Base-by-base conservation (phyloP, 2,113 vertebrate genomes). In the Sturnira hondurensis region DNA sequence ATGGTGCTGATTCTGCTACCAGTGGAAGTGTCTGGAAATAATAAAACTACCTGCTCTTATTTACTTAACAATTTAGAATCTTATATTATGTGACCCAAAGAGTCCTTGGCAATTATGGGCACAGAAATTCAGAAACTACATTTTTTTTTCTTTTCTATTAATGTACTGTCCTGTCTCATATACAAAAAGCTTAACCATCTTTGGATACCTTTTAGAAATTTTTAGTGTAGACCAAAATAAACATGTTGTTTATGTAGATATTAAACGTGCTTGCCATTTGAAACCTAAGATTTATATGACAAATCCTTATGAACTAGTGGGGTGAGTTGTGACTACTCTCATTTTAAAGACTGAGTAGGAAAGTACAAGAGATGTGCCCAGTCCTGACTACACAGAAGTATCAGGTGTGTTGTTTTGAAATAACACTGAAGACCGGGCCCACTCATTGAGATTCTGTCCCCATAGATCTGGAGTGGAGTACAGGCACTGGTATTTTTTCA, bases 11-110 rank as follows among this genome's bases (percentile, higher is more conserved):
- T 31, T 89, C 68, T 81, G 36, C 92, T 61, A 58, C 58, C 26
- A 38, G 2, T 33, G 43, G 33, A 78, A 67, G 13, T 73, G 17
- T 47, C 15, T 84, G 22, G 41, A 84, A 92, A 89, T 24, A 70
- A 52, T 52, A 41, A 92, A 47, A 73, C 26, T 41, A 3, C 61
- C 68, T 61, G 67, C 31, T 76, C 36, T 90, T 16, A 0, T 73
- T 36, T 70, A 58, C 89, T 87, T 87, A 90, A 93, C 91, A 89
- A 13, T 82, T 81, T 92, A 96, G 83, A 78, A 47, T 85, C 80
- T 83, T 68, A 31, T 12, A 8, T 61, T 70, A 2, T n/a, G 3
- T n/a, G 50, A 88, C 54, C 45, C 73, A 52, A 85, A 61, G 38
- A 36, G 26, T 71, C 70, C 24, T 45, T 43, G 33, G 31, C 41